Evolutionary conservation across 2,888 invertebrate species (phyloP).

Genomic region (Hydroisotoma schaefferi): DNA sequence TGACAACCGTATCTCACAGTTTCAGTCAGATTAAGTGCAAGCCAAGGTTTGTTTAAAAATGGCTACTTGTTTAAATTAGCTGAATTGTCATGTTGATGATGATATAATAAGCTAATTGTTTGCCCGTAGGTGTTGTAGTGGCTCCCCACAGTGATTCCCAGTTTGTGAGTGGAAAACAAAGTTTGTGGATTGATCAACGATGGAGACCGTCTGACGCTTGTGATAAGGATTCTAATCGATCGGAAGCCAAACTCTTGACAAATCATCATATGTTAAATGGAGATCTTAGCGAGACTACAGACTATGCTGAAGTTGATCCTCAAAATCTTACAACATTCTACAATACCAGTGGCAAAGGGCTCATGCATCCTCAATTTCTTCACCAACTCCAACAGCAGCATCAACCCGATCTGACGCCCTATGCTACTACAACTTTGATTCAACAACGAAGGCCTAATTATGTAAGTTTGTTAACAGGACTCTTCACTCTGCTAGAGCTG

Average conservation of each 20-base stretch:
- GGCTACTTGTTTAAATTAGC: too few species aligned
- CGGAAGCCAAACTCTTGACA: slow-evolving; percentile 59
- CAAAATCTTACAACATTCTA: slow-evolving; percentile 68
- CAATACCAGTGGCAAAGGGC: slow-evolving; percentile 53
- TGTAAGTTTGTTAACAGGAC: slow-evolving; percentile 31
- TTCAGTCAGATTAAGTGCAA: too few species aligned
- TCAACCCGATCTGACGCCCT: slow-evolving; percentile 66
- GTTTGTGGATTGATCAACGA: slow-evolving; percentile 67
- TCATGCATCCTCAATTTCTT: slow-evolving; percentile 35
- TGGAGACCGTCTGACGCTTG: slow-evolving; percentile 60
- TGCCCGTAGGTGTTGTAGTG: slow-evolving; percentile 43
- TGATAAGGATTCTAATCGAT: slow-evolving; percentile 60
- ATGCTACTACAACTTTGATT: slow-evolving; percentile 71
- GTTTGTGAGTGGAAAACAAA: slow-evolving; percentile 58
- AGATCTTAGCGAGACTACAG: slow-evolving; percentile 55
- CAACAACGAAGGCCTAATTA: slow-evolving; percentile 48
- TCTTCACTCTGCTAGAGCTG: background rate
- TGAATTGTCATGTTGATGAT: too few species aligned
- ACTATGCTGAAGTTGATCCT: slow-evolving; percentile 65
- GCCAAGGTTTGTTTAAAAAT: too few species aligned
- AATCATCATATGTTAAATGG: slow-evolving; percentile 52
- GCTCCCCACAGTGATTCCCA: slow-evolving; percentile 48
- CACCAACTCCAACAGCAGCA: slow-evolving; percentile 28
- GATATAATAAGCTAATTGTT: too few species aligned
- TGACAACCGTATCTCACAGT: too few species aligned